phyloP scores from a whole-genome alignment of 2,113 vertebrate species.

The Anhinga rufa region DNA sequence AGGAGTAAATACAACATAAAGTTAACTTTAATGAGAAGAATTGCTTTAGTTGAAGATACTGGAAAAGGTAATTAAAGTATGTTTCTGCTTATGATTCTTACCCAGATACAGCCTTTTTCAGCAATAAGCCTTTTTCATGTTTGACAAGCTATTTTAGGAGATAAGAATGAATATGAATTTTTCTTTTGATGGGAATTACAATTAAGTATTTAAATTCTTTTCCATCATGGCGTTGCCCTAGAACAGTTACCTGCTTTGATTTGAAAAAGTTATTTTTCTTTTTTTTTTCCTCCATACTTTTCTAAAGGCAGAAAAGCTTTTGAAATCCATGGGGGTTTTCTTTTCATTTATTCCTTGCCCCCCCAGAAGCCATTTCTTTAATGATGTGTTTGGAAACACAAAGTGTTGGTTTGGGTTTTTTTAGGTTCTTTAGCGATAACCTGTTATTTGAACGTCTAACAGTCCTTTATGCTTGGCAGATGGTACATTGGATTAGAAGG shows the following conservation, averaged over 20 bases:
- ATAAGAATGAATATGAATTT: constrained; percentile 41
- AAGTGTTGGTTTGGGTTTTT: not conserved
- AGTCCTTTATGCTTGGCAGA: not conserved
- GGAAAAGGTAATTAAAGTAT: constrained; percentile 22
- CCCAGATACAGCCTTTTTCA: not conserved
- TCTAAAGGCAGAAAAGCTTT: not conserved
- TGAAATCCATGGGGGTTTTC: not conserved
- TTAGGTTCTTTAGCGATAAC: not conserved
- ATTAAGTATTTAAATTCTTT: constrained; percentile 26
- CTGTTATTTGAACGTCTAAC: not conserved
- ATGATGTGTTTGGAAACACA: not conserved
- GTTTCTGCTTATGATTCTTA: constrained; percentile 4
- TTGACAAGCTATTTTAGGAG: constrained; percentile 24
- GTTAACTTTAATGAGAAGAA: not conserved
- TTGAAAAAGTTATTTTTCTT: not conserved
- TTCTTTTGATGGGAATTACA: constrained; percentile 27
- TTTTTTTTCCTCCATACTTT: not conserved
- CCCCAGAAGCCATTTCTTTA: not conserved
- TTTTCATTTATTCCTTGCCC: no score
- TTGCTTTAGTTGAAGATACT: not conserved
- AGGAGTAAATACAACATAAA: not conserved
- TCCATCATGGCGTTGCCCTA: not conserved
- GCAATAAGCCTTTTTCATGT: constrained; percentile 2
- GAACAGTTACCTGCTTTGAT: not conserved
- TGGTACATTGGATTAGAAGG: not conserved